These are phyloP conservation scores for Xylota sylvarum DNA, from an alignment of 2,888 invertebrate species.

Conservation along the genomic window DNA sequence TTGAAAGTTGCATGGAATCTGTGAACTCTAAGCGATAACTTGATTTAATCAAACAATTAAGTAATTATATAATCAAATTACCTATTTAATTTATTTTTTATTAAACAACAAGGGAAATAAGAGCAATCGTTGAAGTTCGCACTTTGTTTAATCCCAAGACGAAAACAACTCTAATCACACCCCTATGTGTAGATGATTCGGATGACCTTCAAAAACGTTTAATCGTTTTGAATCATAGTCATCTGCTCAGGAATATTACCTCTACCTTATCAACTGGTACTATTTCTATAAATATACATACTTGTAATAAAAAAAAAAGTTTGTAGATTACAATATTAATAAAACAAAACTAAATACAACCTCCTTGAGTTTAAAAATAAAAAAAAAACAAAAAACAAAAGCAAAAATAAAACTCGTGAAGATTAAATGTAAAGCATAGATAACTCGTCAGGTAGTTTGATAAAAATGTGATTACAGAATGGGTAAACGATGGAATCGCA, in stretches of 20 bases:
- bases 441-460: conserved; percentile 13
- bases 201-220: background rate
- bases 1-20: no score
- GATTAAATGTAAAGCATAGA: background rate
- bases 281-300: background rate
- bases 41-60: background rate
- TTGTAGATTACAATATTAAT: background rate
- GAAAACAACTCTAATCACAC: background rate
- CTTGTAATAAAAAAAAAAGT: background rate
- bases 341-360: conserved; percentile 4
- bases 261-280: background rate
- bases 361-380: no score
- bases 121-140: background rate
- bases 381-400: background rate
- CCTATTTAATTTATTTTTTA: background rate
- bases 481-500: conserved; percentile 1
- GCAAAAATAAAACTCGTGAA: background rate
- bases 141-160: background rate
- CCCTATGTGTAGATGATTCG: background rate
- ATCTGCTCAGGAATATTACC: background rate
- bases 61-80: background rate
- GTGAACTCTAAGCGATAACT: background rate
- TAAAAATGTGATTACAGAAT: background rate
- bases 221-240: background rate
- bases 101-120: background rate